Base-by-base conservation (phyloP, 1,140 invertebrate genomes). In the Aphaenogaster rudis region DNA sequence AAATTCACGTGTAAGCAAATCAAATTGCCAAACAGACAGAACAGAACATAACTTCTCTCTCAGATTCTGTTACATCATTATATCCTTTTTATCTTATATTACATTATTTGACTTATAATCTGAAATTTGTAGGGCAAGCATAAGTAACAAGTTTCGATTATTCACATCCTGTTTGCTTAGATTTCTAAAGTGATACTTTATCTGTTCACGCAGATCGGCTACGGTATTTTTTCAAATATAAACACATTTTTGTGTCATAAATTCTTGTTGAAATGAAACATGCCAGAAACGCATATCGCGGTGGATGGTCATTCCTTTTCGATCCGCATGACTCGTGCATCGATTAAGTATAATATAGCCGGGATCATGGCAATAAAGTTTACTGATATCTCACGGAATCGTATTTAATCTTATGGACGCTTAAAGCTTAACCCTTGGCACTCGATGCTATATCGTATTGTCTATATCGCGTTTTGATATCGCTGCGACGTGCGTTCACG, bases 161-260 rank as follows among this genome's bases (percentile, higher is more conserved):
- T 78, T 59, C 28, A 13, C 39, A 78, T 78, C 76, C 57, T 78
- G 57, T 64, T 78, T 78, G 28, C 3, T 48, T 42, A n/a, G 45
- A 50, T 13, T 78, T 36, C 3, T 36, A 28, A 64, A 48, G 21
- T 28, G n/a, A 45, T 13, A 11, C 4, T 28, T 78, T 64, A 78
- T 64, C 76, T 61, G 15, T 45, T 42, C 3, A 17, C 9, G 3
- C 5, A 78, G 36, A 7, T 63, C 28, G 39, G 5, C 1, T 13
- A 64, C 17, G 15, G 36, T 17, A 64, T 64, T 48, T n/a, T 59
- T 8, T n/a, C 5, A 11, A 33, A n/a, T 15, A 59, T 42, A 45
- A 9, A 59, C 3, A 45, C 4, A 36, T 36, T 36, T n/a, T 54
- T 54, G 21, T 17, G 50, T 54, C 3, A 54, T 4, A 39, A 36